Conservation (phyloP, 1,140 invertebrate species). For the Drosophila ficusphila region DNA sequence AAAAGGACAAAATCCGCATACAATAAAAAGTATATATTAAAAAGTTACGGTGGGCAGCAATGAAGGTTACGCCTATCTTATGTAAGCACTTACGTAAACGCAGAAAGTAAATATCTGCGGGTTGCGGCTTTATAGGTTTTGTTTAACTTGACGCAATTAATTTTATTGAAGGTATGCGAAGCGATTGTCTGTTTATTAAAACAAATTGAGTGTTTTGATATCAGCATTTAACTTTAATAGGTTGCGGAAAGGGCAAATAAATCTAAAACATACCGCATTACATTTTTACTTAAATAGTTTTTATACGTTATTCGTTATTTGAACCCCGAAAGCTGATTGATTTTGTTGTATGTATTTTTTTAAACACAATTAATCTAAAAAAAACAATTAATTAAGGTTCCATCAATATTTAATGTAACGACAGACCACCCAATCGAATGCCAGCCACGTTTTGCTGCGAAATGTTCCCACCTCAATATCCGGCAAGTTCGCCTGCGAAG, state of each 20-base stretch:
- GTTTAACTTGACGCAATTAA: slow-evolving; percentile 20
- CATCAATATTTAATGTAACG: slow-evolving; percentile 1
- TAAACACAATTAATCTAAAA: too few relatives aligned
- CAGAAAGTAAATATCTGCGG: slow-evolving; percentile 16
- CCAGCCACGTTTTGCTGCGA: slow-evolving; percentile 86
- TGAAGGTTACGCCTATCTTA: slow-evolving; percentile 35
- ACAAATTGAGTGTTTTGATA: not conserved
- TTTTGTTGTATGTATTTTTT: too few relatives aligned
- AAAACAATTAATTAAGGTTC: too few relatives aligned
- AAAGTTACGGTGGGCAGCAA: not conserved
- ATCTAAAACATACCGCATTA: too few relatives aligned
- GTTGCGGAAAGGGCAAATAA: too few relatives aligned
- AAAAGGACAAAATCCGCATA: slow-evolving; percentile 19
- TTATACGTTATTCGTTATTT: too few relatives aligned
- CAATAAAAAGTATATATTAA: slow-evolving; percentile 22
- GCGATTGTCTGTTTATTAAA: not conserved
- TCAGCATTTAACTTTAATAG: not conserved
- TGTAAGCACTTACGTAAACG: slow-evolving; percentile 25
- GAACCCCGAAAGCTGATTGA: too few relatives aligned
- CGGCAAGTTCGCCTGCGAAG: slow-evolving; percentile 91
- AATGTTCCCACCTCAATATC: slow-evolving; percentile 87
- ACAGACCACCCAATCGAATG: slow-evolving; percentile 86
- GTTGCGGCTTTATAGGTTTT: not conserved
- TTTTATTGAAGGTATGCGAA: not conserved
- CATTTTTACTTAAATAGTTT: too few relatives aligned